A percentile compares a stretch with the other conserved stretches of the same genome.
These are phyloP conservation scores for Drosophila pseudotalamancana DNA, from an alignment of 2,888 invertebrate genomes.

Conservation along the genomic window DNA sequence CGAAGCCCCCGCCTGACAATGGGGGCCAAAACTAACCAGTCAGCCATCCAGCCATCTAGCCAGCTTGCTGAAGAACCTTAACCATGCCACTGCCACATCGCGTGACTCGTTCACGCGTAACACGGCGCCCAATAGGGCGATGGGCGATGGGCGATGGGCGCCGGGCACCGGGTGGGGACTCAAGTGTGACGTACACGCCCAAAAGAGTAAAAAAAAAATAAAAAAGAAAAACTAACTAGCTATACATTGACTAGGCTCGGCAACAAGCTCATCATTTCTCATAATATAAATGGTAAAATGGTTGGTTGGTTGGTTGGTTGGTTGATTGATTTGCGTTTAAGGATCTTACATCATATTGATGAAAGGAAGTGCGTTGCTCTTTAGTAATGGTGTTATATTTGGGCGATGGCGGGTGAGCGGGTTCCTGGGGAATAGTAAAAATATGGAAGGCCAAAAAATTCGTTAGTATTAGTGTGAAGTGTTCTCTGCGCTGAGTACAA, in stretches of 20 bases:
- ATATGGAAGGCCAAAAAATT: constrained; percentile 28
- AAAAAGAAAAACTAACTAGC: constrained; percentile 18
- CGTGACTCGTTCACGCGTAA: constrained; percentile 74
- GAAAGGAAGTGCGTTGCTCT: constrained; percentile 83
- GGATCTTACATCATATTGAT: constrained; percentile 84
- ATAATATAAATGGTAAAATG: constrained; percentile 31
- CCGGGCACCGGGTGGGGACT: constrained; percentile 1
- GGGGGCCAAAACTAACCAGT: no score
- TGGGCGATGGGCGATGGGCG: neutral
- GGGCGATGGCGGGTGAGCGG: constrained; percentile 83
- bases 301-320: constrained; percentile 12
- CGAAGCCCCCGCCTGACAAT: constrained; percentile 39
- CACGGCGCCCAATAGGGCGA: constrained; percentile 22
- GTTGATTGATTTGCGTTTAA: neutral
- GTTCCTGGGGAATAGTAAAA: constrained; percentile 53
- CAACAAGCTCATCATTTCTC: constrained; percentile 51
- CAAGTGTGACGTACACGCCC: constrained; percentile 66
- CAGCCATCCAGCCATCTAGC: no score
- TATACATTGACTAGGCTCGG: constrained; percentile 43
- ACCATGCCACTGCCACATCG: constrained; percentile 56
- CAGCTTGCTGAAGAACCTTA: constrained; percentile 40
- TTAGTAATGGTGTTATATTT: constrained; percentile 81
- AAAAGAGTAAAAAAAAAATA: constrained; percentile 25
- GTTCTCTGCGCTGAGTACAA: neutral
- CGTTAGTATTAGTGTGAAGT: constrained; percentile 33